phyloP scores from a whole-genome alignment of 2,113 vertebrate genomes.

The Mesitornis unicolor region DNA sequence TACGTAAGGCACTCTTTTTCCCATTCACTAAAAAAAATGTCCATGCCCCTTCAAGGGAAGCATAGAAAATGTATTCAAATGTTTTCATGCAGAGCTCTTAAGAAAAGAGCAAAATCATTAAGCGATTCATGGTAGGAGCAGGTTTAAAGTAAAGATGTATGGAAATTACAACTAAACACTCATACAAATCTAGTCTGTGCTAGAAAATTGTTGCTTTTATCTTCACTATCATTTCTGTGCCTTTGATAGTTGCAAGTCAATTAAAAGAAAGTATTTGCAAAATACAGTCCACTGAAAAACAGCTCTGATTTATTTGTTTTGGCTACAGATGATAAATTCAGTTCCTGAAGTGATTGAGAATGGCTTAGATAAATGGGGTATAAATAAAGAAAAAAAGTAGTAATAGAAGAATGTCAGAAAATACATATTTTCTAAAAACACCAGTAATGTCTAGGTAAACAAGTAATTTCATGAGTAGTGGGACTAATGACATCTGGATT shows the following conservation, averaged over 20 bases:
- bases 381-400: conserved; percentile 24
- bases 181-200: not conserved
- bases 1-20: not conserved
- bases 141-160: conserved; percentile 22
- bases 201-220: conserved; percentile 48
- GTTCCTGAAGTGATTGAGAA: not conserved
- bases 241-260: conserved; percentile 35
- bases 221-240: not conserved
- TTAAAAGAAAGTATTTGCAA: conserved; percentile 52
- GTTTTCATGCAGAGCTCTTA: conserved; percentile 1
- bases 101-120: conserved; percentile 54
- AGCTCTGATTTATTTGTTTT: conserved; percentile 31
- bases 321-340: not conserved
- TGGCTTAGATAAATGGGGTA: not conserved
- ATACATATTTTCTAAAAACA: not conserved
- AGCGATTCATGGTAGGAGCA: not conserved
- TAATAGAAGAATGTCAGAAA: not conserved
- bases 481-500: not conserved
- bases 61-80: not conserved
- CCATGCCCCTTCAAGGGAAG: conserved; percentile 11
- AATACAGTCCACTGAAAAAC: conserved; percentile 25
- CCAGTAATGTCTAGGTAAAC: not conserved
- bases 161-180: not conserved
- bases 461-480: not conserved
- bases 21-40: not conserved